phyloP scores from a whole-genome alignment of 2,113 vertebrate species.

The Paradoxurus hermaphroditus region DNA sequence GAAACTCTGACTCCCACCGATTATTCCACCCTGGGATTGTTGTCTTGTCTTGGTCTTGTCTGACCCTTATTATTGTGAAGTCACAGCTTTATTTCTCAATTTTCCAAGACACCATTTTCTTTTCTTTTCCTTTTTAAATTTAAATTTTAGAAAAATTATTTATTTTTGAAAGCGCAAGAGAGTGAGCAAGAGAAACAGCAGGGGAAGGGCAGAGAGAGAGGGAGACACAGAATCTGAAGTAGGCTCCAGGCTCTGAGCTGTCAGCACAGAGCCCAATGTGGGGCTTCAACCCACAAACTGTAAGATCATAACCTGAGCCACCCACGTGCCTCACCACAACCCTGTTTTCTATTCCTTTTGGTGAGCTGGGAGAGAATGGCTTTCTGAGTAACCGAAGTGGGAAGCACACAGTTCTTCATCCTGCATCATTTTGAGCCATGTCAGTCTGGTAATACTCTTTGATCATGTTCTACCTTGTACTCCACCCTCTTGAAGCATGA shows the following conservation, averaged over 20 bases:
- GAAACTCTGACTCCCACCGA: not conserved
- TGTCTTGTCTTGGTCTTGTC: not conserved
- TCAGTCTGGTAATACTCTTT: not conserved
- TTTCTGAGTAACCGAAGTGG: not conserved
- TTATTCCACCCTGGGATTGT: not conserved
- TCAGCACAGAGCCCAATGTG: no score
- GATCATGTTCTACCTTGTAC: not conserved
- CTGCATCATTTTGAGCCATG: not conserved
- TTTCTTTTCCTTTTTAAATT: not conserved
- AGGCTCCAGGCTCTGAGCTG: no score
- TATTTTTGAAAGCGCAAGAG: no score
- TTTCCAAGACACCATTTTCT: not conserved
- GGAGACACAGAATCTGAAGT: no score
- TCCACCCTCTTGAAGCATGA: not conserved
- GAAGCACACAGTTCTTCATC: not conserved
- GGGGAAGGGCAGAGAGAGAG: no score
- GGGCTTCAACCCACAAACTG: no score
- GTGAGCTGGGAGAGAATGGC: not conserved
- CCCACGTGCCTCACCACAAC: not conserved
- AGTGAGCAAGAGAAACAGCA: no score
- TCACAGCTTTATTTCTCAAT: not conserved
- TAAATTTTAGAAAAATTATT: no score
- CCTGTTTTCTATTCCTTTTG: not conserved
- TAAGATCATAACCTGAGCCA: no score
- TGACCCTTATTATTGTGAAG: not conserved